These are phyloP conservation scores for Pecten maximus DNA, from an alignment of 2,888 invertebrate genomes.

Conservation along the genomic window DNA sequence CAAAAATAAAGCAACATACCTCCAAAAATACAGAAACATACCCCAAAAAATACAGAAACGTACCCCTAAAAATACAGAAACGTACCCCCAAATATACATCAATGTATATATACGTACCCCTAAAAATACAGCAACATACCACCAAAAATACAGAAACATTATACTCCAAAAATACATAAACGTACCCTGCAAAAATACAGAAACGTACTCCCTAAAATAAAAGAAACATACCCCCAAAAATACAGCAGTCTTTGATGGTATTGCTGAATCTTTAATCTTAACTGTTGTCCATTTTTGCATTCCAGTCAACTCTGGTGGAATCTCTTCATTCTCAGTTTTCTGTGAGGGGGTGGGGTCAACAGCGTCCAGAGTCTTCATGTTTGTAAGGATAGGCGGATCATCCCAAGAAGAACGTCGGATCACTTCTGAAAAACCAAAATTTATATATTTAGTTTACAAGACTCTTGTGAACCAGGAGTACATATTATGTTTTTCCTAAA, in stretches of 20 bases:
- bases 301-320: constrained; percentile 56
- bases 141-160: too few relatives aligned
- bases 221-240: constrained; percentile 42
- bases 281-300: constrained; percentile 54
- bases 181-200: constrained; percentile 49
- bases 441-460: too few relatives aligned
- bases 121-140: not conserved
- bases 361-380: not conserved
- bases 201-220: not conserved
- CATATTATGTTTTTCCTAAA: too few relatives aligned
- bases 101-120: too few relatives aligned
- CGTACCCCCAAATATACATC: too few relatives aligned
- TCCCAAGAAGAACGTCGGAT: constrained; percentile 19
- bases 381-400: not conserved
- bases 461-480: too few relatives aligned
- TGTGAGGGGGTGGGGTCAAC: not conserved
- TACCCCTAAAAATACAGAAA: constrained; percentile 22
- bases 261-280: constrained; percentile 52
- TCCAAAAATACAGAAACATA: not conserved
- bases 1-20: not conserved
- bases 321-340: constrained; percentile 38
- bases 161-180: not conserved
- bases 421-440: not conserved
- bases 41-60: not conserved
- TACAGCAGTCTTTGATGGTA: constrained; percentile 55